These are phyloP conservation scores for Irena cyanogastra DNA, from an alignment of 2,113 vertebrate genomes.

Conservation along the genomic window DNA sequence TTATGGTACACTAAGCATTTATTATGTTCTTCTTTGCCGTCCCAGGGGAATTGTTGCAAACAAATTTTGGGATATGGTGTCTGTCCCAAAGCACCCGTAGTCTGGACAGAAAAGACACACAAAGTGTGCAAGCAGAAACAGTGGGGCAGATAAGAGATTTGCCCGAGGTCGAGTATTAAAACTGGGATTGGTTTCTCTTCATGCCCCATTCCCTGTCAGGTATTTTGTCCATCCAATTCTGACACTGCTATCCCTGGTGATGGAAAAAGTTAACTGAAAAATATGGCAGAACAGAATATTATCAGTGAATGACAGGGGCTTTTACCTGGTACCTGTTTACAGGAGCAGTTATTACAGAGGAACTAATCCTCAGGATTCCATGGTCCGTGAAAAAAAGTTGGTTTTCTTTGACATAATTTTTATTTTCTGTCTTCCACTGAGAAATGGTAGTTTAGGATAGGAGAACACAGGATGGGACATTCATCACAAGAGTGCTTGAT, in stretches of 20 bases:
- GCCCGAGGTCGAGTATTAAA: not conserved
- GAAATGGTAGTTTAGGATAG: not conserved
- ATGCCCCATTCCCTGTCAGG: not conserved
- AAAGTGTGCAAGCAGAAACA: not conserved
- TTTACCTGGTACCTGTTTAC: not conserved
- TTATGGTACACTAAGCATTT: not conserved
- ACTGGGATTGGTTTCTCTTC: not conserved
- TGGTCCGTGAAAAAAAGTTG: not conserved
- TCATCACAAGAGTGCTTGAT: not conserved
- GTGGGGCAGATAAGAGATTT: not conserved
- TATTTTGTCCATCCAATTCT: not conserved
- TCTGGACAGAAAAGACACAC: not conserved
- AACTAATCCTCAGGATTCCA: not conserved
- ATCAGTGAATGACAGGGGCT: rapidly evolving
- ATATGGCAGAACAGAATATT: not conserved
- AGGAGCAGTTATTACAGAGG: not conserved
- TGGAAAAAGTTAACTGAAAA: not conserved
- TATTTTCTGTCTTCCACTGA: not conserved
- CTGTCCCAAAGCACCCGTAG: not conserved
- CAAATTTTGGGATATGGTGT: not conserved
- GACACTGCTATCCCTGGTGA: not conserved
- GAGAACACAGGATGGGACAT: not conserved
- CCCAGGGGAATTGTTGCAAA: not conserved
- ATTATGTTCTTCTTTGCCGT: not conserved
- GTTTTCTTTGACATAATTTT: not conserved